Percentiles rank a stretch among this genome's conserved stretches.
Evolutionary conservation across 1,140 invertebrate species (phyloP).

Genomic region (Drosophila pruinosa): DNA sequence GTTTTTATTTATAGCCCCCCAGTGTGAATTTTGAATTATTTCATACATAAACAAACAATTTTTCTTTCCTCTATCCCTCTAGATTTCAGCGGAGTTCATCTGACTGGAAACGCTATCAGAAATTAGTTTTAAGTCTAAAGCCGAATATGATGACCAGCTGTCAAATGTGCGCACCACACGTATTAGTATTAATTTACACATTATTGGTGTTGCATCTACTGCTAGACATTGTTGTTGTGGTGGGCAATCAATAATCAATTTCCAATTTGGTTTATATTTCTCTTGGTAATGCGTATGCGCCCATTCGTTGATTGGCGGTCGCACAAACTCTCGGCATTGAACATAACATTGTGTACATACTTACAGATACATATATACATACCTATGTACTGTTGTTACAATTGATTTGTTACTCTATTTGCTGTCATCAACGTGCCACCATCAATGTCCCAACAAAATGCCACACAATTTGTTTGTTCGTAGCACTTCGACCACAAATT

Average conservation of each 20-base stretch:
- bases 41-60: no score
- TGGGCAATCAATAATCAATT: constrained; percentile 71
- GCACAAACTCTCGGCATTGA: not conserved
- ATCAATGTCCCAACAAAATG: constrained; percentile 36
- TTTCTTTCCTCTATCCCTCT: no score
- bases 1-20: constrained; percentile 63
- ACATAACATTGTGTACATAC: not conserved
- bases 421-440: constrained; percentile 45
- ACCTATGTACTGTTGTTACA: constrained; percentile 14
- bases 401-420: constrained; percentile 65
- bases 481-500: constrained; percentile 51
- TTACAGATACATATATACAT: not conserved
- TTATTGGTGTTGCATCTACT: constrained; percentile 4
- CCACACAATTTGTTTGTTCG: constrained; percentile 67
- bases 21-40: constrained; percentile 12
- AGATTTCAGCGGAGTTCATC: no score
- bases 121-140: not conserved
- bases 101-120: not conserved
- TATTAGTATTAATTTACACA: constrained; percentile 68
- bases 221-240: constrained; percentile 26
- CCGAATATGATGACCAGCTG: not conserved
- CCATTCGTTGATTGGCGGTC: constrained; percentile 68
- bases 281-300: constrained; percentile 24
- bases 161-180: constrained; percentile 33
- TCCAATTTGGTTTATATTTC: constrained; percentile 45